Percentiles rank a stretch among this genome's conserved stretches.
These are phyloP conservation scores for Notamacropus eugenii DNA, from an alignment of 2,797 vertebrate genomes.

Conservation along the genomic window DNA sequence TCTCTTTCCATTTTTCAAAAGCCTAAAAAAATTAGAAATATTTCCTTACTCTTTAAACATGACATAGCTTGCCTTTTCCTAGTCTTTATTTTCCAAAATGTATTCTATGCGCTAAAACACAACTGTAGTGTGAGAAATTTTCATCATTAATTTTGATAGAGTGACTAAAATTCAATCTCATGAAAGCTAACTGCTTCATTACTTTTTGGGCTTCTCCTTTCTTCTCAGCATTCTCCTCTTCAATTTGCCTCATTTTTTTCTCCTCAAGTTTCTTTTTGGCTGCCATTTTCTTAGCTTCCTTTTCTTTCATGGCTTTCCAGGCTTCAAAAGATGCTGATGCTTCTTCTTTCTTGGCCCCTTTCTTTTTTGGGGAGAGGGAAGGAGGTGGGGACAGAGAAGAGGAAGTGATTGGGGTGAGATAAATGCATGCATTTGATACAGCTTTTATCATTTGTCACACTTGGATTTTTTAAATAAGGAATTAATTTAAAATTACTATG, in stretches of 20 bases:
- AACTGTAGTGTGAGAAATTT: not conserved
- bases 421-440: not conserved
- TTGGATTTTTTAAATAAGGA: not conserved
- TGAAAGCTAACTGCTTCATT: conserved; percentile 24
- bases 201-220: conserved; percentile 89
- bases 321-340: conserved; percentile 91
- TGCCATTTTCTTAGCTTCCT: conserved; percentile 85
- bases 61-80: not conserved
- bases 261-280: conserved; percentile 86
- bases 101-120: not conserved
- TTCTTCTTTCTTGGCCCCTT: conserved; percentile 89
- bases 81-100: not conserved
- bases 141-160: not conserved
- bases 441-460: not conserved
- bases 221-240: conserved; percentile 87
- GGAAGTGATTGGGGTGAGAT: not conserved
- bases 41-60: not conserved
- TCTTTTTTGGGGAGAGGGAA: conserved; percentile 83
- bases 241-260: conserved; percentile 84
- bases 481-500: conserved; percentile 36
- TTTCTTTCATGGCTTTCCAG: conserved; percentile 93
- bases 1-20: conserved; percentile 95
- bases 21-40: conserved; percentile 85
- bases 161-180: not conserved
- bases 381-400: conserved; percentile 17